Evolutionary conservation across 2,888 invertebrate species (phyloP), one percentile per base, ranked within the genome.

Genomic region (Microctonus aethiopoides): DNA sequence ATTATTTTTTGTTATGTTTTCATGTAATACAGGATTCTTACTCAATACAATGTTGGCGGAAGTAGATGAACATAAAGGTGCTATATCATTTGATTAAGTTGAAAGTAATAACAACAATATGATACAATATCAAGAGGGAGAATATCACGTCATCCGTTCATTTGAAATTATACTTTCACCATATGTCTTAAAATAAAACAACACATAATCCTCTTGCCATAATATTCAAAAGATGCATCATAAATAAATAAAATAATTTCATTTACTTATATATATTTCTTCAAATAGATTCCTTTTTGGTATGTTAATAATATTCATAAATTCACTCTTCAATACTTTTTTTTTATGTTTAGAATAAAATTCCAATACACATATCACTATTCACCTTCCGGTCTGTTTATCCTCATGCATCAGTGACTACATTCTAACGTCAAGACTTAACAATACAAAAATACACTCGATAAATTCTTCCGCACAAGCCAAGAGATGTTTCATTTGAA

Each of bases 151-250:
- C 76, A 74, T 74, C 70, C 64, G 67, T 74, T 70, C 59, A 69
- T 72, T 76, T 75, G n/a, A 72, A 76, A 72, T 74, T 72, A 73
- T 67, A 76, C 76, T 76, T 76, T 76, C 76, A 74, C 76, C 34
- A 51, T 36, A 52, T 57, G 60, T 68, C 67, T 67, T 16, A 22
- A 51, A 24, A 52, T 39, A 63, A 73, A 73, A 62, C 61, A 67
- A 71, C 62, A 54, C 72, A 73, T 75, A 73, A 75, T 68, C 66
- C 67, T 73, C 52, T 68, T 66, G 71, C 70, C 71, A 72, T 74
- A 73, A 72, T 68, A 59, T 64, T 61, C 61, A 59, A 71, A n/a
- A n/a, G 62, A 73, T 76, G 60, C 68, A 71, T 63, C 67, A 63
- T 51, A 70, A 70, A 67, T 54, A 20, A 26, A 46, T 16, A 16